phyloP scores from a whole-genome alignment of 2,797 vertebrate species.

The Merluccius polli region DNA sequence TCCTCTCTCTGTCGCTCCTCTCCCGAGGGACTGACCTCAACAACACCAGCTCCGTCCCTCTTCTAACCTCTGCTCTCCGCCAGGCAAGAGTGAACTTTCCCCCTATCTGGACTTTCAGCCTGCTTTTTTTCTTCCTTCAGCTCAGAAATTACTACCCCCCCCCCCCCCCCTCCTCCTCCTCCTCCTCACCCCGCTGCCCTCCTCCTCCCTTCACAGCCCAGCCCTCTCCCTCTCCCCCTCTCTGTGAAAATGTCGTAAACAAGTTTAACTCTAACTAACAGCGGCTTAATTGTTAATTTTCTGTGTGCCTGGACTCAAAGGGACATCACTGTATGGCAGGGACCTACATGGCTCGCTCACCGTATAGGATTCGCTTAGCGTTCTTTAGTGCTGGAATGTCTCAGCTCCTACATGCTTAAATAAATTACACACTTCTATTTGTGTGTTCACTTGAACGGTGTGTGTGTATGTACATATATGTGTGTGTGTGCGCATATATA shows the following conservation, averaged over 20 bases:
- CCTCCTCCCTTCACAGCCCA: conserved; percentile 41
- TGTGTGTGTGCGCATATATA: not conserved
- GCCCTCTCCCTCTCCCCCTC: not conserved
- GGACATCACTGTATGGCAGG: conserved; percentile 51
- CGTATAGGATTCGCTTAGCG: conserved; percentile 25
- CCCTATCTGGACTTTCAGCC: conserved; percentile 82
- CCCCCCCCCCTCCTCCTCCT: conserved; percentile 26
- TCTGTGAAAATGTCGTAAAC: conserved; percentile 73
- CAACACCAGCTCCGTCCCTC: conserved; percentile 42
- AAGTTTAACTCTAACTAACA: conserved; percentile 81
- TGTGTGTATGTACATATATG: not conserved
- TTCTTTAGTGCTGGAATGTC: conserved; percentile 38
- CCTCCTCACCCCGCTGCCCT: conserved; percentile 40
- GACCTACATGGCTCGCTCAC: conserved; percentile 20
- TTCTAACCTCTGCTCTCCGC: conserved; percentile 58
- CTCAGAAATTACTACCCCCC: conserved; percentile 60
- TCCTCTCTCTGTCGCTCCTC: conserved; percentile 28
- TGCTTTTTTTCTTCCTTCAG: conserved; percentile 53
- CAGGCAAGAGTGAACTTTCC: conserved; percentile 76
- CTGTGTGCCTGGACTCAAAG: conserved; percentile 42
- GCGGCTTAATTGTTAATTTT: conserved; percentile 82
- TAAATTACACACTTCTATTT: conserved; percentile 47
- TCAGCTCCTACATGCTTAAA: conserved; percentile 32
- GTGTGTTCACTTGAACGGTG: not conserved
- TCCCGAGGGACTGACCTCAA: conserved; percentile 53